Evolutionary conservation across 2,888 invertebrate species (phyloP).

Genomic region (Nomada hirtipes): DNA sequence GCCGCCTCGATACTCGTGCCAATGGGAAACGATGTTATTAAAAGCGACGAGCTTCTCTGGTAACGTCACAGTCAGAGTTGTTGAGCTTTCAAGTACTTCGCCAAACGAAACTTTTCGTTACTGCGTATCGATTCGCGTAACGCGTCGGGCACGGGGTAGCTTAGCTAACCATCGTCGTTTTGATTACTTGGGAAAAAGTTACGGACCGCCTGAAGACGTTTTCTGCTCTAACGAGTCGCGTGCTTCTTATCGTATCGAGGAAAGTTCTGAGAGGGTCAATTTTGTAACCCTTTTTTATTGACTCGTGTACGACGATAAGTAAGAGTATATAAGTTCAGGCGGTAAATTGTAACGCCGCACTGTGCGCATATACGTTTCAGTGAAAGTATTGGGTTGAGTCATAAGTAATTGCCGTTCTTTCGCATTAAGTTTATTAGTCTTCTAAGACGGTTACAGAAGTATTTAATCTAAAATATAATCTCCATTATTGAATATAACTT

Average conservation of each 20-base stretch:
- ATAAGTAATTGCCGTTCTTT: too few relatives aligned
- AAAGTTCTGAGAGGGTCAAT: not conserved
- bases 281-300: too few relatives aligned
- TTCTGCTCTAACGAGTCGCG: too few relatives aligned
- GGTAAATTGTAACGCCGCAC: too few relatives aligned
- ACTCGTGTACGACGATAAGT: too few relatives aligned
- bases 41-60: slow-evolving; percentile 45
- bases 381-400: too few relatives aligned
- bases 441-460: too few relatives aligned
- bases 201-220: not conserved
- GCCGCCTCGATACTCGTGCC: slow-evolving; percentile 46
- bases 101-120: slow-evolving; percentile 37
- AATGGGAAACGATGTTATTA: slow-evolving; percentile 60
- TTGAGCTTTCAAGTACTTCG: slow-evolving; percentile 31
- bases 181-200: not conserved
- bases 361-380: not conserved
- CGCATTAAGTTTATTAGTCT: too few relatives aligned
- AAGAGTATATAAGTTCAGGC: too few relatives aligned
- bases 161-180: not conserved
- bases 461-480: too few relatives aligned
- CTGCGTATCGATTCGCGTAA: slow-evolving; percentile 33
- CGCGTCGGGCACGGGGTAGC: not conserved
- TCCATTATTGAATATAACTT: too few relatives aligned
- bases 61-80: slow-evolving; percentile 41
- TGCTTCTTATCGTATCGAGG: too few relatives aligned